A percentile compares a stretch with the other conserved stretches of the same genome.
These are phyloP conservation scores for Girardinus metallicus DNA, from an alignment of 2,797 vertebrate species.

Conservation along the genomic window DNA sequence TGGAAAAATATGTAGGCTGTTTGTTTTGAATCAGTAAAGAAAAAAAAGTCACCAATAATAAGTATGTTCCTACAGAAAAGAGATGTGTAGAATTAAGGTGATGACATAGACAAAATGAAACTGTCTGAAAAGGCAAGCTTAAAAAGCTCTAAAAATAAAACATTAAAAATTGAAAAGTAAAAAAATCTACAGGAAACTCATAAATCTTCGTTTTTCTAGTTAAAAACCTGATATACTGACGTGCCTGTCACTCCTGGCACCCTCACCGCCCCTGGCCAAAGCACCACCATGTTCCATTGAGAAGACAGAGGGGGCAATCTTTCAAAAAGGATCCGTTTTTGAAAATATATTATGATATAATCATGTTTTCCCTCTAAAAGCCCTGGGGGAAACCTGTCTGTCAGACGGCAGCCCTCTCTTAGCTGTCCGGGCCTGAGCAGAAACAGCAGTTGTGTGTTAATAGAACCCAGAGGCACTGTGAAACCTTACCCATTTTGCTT, in stretches of 20 bases:
- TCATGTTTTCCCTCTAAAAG: conserved; percentile 83
- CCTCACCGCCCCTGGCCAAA: conserved; percentile 74
- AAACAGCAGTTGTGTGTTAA: conserved; percentile 84
- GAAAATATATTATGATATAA: conserved; percentile 87
- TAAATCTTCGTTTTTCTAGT: conserved; percentile 25
- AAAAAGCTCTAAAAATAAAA: background rate
- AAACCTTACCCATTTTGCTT: conserved; percentile 83
- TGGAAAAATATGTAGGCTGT: background rate
- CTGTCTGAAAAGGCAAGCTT: background rate
- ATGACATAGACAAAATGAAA: background rate
- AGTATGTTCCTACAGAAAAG: background rate
- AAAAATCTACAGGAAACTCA: background rate
- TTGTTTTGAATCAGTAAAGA: background rate
- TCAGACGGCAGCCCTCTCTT: conserved; percentile 76
- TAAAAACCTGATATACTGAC: conserved; percentile 72
- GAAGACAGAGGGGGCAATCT: conserved; percentile 79
- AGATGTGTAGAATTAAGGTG: background rate
- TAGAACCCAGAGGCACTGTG: conserved; percentile 85
- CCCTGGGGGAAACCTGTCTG: conserved; percentile 78
- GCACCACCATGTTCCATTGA: conserved; percentile 76
- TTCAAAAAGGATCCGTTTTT: conserved; percentile 83
- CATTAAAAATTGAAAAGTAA: background rate
- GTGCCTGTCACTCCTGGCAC: conserved; percentile 72
- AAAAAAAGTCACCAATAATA: background rate
- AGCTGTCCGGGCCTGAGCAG: conserved; percentile 71